Percentiles rank a stretch among this genome's conserved stretches.
Evolutionary conservation across 2,888 invertebrate species (phyloP).

Genomic region (Ctena decussata): DNA sequence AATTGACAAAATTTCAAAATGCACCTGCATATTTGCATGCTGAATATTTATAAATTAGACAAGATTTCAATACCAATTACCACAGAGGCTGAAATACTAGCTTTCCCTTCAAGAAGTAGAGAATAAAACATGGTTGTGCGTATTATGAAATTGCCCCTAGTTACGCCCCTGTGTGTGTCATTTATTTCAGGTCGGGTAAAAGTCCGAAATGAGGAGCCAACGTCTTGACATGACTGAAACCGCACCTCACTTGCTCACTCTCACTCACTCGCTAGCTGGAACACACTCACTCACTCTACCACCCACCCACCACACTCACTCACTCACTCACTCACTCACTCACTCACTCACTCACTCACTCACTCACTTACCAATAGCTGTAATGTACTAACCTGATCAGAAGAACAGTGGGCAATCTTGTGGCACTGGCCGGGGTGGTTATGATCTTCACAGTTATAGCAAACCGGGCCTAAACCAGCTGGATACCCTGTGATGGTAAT

Average conservation of each 20-base stretch:
- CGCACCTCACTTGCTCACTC: conserved; percentile 12
- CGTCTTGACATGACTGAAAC: too few relatives aligned
- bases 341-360: conserved; percentile 18
- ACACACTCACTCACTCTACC: conserved; percentile 10
- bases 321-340: conserved; percentile 19
- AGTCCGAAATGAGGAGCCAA: too few relatives aligned
- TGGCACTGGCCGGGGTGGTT: neutral
- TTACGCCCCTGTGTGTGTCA: too few relatives aligned
- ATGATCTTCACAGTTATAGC: neutral
- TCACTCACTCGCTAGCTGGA: conserved; percentile 8
- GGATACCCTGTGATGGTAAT: neutral
- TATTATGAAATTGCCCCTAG: too few relatives aligned
- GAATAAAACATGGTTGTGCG: too few relatives aligned
- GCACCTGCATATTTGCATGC: too few relatives aligned
- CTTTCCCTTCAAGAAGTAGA: too few relatives aligned
- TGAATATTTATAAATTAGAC: too few relatives aligned
- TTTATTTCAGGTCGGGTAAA: too few relatives aligned
- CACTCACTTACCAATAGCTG: conserved; percentile 1
- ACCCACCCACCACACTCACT: neutral
- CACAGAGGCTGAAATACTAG: too few relatives aligned
- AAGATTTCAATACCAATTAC: too few relatives aligned
- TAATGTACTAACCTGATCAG: neutral
- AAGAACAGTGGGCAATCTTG: neutral
- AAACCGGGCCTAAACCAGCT: neutral
- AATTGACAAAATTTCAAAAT: too few relatives aligned